A percentile compares a stretch with the other conserved stretches of the same genome.
Conservation (phyloP, 2,888 invertebrate species). For the Chaetoderma sp. region DNA sequence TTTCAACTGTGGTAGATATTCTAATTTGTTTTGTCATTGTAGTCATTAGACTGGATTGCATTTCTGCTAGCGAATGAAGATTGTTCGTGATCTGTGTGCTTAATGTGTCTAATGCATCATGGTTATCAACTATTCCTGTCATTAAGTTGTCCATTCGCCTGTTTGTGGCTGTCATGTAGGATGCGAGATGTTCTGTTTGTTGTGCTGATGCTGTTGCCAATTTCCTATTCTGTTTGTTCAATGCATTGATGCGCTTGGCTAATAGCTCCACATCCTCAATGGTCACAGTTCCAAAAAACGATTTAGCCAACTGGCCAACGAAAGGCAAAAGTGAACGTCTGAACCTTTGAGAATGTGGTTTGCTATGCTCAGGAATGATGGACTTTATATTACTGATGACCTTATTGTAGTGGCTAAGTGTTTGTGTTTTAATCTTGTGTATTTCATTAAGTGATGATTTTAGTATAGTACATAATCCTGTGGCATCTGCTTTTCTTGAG, state of each 20-base stretch:
- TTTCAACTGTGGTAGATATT: background rate
- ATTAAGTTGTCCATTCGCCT: background rate
- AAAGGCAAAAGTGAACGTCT: background rate
- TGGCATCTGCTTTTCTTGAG: too few species aligned
- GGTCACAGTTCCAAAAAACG: background rate
- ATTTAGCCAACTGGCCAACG: background rate
- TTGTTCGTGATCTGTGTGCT: background rate
- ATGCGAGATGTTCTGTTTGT: background rate
- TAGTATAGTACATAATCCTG: too few species aligned
- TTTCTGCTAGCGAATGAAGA: too few species aligned
- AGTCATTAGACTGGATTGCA: too few species aligned
- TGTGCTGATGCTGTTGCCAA: background rate
- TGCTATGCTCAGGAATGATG: too few species aligned
- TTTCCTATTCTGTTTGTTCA: background rate
- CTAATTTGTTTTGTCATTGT: too few species aligned
- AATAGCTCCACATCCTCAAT: background rate
- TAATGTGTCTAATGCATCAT: background rate
- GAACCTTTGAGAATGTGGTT: background rate
- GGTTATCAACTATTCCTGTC: background rate
- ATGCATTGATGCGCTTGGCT: background rate
- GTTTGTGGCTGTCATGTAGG: background rate
- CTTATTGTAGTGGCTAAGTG: too few species aligned
- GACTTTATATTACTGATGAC: too few species aligned
- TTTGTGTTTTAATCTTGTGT: too few species aligned
- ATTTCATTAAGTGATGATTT: too few species aligned